These are phyloP conservation scores for Loriculus beryllinus DNA, from an alignment of 2,797 vertebrate genomes.

Conservation along the genomic window DNA sequence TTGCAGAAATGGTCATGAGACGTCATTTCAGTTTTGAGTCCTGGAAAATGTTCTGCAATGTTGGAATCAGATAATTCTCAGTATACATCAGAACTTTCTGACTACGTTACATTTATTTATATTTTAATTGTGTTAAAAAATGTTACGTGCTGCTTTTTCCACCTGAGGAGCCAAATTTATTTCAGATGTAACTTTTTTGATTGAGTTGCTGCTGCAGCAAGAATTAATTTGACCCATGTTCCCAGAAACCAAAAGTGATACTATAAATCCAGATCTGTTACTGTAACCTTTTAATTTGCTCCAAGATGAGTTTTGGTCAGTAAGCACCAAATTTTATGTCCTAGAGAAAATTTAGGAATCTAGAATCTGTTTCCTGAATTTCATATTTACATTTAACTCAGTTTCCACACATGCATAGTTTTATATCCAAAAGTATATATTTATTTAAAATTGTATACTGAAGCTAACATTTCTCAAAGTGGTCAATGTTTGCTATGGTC, in stretches of 20 bases:
- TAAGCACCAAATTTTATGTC: not conserved
- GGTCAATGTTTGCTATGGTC: not conserved
- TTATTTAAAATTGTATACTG: not conserved
- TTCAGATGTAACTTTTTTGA: slow-evolving; percentile 47
- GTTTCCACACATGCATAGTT: not conserved
- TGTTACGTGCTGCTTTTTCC: not conserved
- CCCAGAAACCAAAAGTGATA: not conserved
- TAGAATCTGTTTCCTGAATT: not conserved
- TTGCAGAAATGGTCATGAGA: not conserved
- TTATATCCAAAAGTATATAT: not conserved
- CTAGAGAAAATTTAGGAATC: not conserved
- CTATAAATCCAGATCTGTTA: not conserved
- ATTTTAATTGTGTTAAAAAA: slow-evolving; percentile 34
- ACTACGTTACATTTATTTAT: slow-evolving; percentile 25
- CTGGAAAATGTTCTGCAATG: slow-evolving; percentile 31
- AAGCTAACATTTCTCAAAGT: not conserved
- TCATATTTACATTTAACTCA: not conserved
- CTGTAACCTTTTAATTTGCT: not conserved
- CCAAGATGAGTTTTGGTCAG: not conserved
- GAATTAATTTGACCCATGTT: not conserved
- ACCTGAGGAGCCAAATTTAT: not conserved
- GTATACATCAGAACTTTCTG: slow-evolving; percentile 2
- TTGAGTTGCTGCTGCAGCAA: slow-evolving; percentile 3
- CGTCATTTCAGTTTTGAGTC: not conserved
- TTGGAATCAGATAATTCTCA: slow-evolving; percentile 5